Evolutionary conservation across 2,888 invertebrate genomes (phyloP), one percentile per base, ranked within the genome.

Genomic region (Amiota communis): DNA sequence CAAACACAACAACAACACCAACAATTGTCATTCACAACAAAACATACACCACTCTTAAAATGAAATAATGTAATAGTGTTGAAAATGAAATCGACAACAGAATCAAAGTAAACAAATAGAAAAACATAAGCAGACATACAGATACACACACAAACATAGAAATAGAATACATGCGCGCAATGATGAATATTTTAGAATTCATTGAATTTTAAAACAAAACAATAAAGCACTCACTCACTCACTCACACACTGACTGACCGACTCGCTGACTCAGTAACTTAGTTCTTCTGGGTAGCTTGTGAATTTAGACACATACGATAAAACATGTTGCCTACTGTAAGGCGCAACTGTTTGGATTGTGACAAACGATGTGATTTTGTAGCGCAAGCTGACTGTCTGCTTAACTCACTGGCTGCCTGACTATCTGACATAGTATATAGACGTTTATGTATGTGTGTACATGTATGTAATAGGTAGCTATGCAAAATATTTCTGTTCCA

Each of bases 191-290:
- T 87, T 85, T 84, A 84, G 86, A 86, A 87, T 86, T 86, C 87
- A 86, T 87, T 86, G 86, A 86, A 86, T 86, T 87, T 85, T 84
- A 85, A 86, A 86, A 83, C 86, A 84, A 84, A 86, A 87, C 87
- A 87, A 86, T 87, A 86, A 86, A 86, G 83, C 87, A 86, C 86
- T 86, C 86, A 87, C 46, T 51, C 47, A 72, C 36, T 36, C 46
- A 57, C 86, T 86, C 86, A 87, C 46, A 23, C 47, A 72, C 23
- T 2, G 4, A 6, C 36, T 36, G 36, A 36, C 53, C 1, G 17
- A 15, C 65, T 57, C n/a, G 12, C n/a, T n/a, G n/a, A 51, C 53
- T 51, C 13, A 59, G 20, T 20, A 59, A 15, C 15, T 12, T 11
- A 20, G 15, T 59, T 59, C 17, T 9, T 20, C 59, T 13, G 13